Conservation (phyloP, 2,113 vertebrate genomes). For the Platycercus adscitus region DNA sequence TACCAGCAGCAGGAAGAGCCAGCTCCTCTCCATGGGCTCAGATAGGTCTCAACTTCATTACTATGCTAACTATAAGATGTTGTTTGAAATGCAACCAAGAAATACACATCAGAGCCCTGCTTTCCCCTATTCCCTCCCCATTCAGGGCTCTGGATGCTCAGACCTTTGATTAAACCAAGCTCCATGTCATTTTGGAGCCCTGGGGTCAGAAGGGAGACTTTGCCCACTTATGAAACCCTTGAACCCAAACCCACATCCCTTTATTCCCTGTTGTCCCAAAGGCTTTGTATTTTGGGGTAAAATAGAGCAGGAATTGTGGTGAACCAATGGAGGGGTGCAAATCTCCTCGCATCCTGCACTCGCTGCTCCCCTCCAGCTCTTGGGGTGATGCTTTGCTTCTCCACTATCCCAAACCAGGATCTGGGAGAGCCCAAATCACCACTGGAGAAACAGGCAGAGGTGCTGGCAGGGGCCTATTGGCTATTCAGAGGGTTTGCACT, state of each 20-base stretch:
- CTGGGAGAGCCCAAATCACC: rapidly evolving
- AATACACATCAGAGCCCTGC: not conserved
- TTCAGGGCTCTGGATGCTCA: not conserved
- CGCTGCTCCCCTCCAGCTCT: not conserved
- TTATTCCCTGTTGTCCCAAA: not conserved
- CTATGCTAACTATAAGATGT: not conserved
- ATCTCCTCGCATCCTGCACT: not conserved
- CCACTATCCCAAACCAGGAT: rapidly evolving
- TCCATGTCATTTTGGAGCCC: rapidly evolving
- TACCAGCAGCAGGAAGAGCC: not conserved
- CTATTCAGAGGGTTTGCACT: not conserved
- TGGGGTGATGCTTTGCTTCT: not conserved
- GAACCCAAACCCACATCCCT: rapidly evolving
- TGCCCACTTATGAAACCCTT: not conserved
- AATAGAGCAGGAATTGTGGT: rapidly evolving
- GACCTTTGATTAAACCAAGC: not conserved
- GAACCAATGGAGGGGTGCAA: not conserved
- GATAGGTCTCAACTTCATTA: not conserved
- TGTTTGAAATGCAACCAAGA: not conserved
- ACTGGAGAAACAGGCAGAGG: not conserved
- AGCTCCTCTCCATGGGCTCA: rapidly evolving
- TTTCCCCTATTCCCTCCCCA: too few relatives aligned
- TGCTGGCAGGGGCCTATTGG: not conserved
- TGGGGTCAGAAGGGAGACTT: not conserved
- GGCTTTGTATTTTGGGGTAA: not conserved